phyloP scores from a whole-genome alignment of 2,888 invertebrate species.

The Anoncus sp. region DNA sequence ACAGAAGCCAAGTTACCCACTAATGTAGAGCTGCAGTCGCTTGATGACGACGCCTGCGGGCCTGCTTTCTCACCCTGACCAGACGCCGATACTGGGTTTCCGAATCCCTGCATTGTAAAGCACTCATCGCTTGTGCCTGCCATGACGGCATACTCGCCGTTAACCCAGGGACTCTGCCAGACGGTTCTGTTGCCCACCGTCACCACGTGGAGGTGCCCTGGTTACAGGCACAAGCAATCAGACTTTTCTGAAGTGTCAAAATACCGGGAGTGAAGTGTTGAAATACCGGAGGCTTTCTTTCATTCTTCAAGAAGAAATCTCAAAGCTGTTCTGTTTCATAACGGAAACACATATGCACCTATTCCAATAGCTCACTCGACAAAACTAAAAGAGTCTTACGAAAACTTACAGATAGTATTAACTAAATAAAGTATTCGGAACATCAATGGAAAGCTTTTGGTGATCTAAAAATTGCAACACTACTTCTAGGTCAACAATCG shows the following conservation, averaged over 20 bases:
- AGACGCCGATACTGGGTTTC: slow-evolving; percentile 59
- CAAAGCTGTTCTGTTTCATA: slow-evolving; percentile 58
- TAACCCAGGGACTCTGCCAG: slow-evolving; percentile 28
- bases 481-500: slow-evolving; percentile 8
- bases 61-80: slow-evolving; percentile 60
- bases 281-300: no score
- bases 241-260: no score
- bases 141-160: slow-evolving; percentile 9
- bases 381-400: slow-evolving; percentile 61
- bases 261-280: no score
- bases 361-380: slow-evolving; percentile 66
- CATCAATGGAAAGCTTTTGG: slow-evolving; percentile 66
- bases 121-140: not conserved
- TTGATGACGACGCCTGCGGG: slow-evolving; percentile 61
- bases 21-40: slow-evolving; percentile 57
- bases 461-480: slow-evolving; percentile 12
- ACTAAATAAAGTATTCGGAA: slow-evolving; percentile 62
- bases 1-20: slow-evolving; percentile 58
- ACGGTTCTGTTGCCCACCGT: slow-evolving; percentile 27
- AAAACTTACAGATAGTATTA: slow-evolving; percentile 56
- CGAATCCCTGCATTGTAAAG: slow-evolving; percentile 55
- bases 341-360: slow-evolving; percentile 71
- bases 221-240: not conserved
- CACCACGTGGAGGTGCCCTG: slow-evolving; percentile 33
- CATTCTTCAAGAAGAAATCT: no score